These are phyloP conservation scores for Schizaphis graminum DNA, from an alignment of 2,888 invertebrate species.

Conservation along the genomic window DNA sequence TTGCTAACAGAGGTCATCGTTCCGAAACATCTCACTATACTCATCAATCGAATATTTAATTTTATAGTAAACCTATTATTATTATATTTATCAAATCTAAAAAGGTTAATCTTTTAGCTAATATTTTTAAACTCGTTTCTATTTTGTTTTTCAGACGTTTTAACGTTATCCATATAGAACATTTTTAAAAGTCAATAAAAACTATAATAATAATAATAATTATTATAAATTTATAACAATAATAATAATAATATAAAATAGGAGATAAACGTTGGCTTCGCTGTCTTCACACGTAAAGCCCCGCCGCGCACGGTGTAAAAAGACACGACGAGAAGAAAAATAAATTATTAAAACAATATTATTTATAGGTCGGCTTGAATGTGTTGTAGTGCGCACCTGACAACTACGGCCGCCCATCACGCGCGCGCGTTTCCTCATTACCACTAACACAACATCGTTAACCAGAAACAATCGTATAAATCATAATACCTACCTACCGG, in stretches of 20 bases:
- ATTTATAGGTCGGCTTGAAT: slow-evolving; percentile 9
- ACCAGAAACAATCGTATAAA: slow-evolving; percentile 47
- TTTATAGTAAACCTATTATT: neutral
- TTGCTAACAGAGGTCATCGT: neutral
- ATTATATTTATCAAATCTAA: neutral
- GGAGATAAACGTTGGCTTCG: neutral
- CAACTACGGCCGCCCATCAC: slow-evolving; percentile 33
- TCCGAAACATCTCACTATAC: neutral
- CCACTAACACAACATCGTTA: slow-evolving; percentile 48
- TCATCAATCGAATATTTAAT: neutral
- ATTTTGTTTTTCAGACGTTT: neutral
- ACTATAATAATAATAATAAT: neutral
- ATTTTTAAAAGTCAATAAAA: neutral
- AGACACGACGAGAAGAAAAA: neutral
- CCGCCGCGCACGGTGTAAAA: neutral
- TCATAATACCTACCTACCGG: slow-evolving; percentile 19
- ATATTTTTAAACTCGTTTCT: neutral
- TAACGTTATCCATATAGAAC: neutral
- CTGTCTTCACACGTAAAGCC: neutral
- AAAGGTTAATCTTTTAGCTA: neutral
- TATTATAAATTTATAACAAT: neutral
- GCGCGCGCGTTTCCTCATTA: slow-evolving; percentile 39
- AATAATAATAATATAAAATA: neutral
- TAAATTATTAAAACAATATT: slow-evolving; percentile 37
- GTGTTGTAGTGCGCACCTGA: neutral